A percentile compares a stretch with the other conserved stretches of the same genome.
phyloP scores from a whole-genome alignment of 2,888 invertebrate genomes.

The Xylota sylvarum region DNA sequence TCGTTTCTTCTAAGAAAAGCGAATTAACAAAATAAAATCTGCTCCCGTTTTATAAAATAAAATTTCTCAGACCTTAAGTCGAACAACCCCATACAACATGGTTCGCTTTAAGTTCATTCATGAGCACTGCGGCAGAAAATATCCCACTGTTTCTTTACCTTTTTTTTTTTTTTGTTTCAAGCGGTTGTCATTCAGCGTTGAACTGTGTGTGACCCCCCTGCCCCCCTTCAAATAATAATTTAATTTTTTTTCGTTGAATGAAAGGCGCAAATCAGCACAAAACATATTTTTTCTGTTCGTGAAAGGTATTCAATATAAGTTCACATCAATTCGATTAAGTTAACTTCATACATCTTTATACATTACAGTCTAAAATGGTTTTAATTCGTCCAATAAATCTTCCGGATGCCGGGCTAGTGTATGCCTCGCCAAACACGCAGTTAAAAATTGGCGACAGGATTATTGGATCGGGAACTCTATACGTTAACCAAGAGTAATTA shows the following conservation, averaged over 20 bases:
- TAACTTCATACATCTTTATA: neutral
- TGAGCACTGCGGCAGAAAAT: slow-evolving; percentile 25
- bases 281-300: slow-evolving; percentile 34
- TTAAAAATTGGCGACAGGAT: slow-evolving; percentile 82
- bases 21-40: too few relatives aligned
- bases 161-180: neutral
- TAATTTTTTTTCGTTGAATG: slow-evolving; percentile 29
- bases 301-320: neutral
- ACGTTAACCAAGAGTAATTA: slow-evolving; percentile 83
- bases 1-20: too few relatives aligned
- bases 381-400: slow-evolving; percentile 81
- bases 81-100: too few relatives aligned
- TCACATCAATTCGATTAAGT: neutral
- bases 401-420: slow-evolving; percentile 82
- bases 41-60: too few relatives aligned
- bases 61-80: too few relatives aligned
- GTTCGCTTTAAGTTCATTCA: neutral
- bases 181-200: slow-evolving; percentile 39
- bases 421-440: slow-evolving; percentile 81
- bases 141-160: neutral
- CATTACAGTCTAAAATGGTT: slow-evolving; percentile 80
- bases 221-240: slow-evolving; percentile 4
- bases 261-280: slow-evolving; percentile 47
- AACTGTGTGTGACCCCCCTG: slow-evolving; percentile 17
- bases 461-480: slow-evolving; percentile 82